Evolutionary conservation across 2,888 invertebrate species (phyloP).

Genomic region (Silvanus unidentatus): DNA sequence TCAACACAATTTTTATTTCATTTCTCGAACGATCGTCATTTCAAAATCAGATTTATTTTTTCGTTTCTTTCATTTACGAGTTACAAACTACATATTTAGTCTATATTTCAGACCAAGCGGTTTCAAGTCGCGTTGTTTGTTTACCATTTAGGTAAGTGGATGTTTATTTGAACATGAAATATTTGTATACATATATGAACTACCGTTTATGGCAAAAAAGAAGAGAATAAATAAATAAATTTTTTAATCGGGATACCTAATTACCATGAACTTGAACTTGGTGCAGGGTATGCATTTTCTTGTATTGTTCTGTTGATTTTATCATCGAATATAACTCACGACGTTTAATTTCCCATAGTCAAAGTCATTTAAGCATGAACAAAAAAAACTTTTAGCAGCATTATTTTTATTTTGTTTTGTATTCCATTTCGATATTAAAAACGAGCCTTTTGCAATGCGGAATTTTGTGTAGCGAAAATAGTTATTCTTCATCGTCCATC

Average conservation of each 20-base stretch:
- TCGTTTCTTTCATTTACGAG: too few species aligned
- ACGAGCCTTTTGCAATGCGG: not conserved
- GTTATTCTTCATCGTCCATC: too few species aligned
- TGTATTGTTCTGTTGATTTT: conserved; percentile 29
- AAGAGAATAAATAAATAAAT: too few species aligned
- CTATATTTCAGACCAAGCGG: too few species aligned
- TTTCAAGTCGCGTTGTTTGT: not conserved
- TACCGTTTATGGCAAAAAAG: too few species aligned
- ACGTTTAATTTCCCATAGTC: conserved; percentile 30
- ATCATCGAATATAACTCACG: conserved; percentile 30
- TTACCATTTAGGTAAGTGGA: not conserved
- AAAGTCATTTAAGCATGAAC: conserved; percentile 25
- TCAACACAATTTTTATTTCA: too few species aligned
- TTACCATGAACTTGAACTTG: conserved; percentile 25
- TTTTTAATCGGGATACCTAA: conserved; percentile 16
- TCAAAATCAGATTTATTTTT: too few species aligned
- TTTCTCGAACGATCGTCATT: too few species aligned
- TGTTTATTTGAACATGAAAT: too few species aligned
- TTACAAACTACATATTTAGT: too few species aligned
- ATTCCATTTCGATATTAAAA: not conserved
- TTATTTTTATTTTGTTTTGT: not conserved
- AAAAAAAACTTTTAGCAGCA: not conserved
- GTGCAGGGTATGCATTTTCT: conserved; percentile 26
- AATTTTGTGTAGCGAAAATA: too few species aligned
- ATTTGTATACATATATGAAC: not conserved